These are phyloP conservation scores for Tetramorium simillimum DNA, from an alignment of 1,140 invertebrate genomes.

Conservation along the genomic window DNA sequence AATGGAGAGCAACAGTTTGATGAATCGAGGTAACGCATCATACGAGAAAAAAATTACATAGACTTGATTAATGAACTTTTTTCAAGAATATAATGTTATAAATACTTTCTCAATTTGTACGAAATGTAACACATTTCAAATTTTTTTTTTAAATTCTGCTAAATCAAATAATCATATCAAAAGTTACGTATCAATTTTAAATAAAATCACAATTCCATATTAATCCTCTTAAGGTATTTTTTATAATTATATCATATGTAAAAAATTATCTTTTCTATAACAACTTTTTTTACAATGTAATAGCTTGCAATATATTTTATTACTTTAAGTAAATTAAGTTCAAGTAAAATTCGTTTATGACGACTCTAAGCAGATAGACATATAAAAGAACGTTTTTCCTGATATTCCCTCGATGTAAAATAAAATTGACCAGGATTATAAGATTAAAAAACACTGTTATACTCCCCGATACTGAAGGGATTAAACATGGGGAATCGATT, in stretches of 20 bases:
- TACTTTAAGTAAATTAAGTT: not conserved
- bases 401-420: not conserved
- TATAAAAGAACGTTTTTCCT: not conserved
- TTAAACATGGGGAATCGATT: constrained; percentile 20
- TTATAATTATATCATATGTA: not conserved
- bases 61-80: not conserved
- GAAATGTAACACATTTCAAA: not conserved
- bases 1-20: not conserved
- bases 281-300: not conserved
- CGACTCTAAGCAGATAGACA: not conserved
- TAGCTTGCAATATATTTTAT: not conserved
- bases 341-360: not conserved
- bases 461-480: not conserved
- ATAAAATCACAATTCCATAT: not conserved
- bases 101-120: not conserved
- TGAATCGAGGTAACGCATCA: not conserved
- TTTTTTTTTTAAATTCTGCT: not conserved
- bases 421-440: not conserved
- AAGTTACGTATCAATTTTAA: not conserved
- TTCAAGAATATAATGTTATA: not conserved
- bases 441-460: not conserved
- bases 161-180: not conserved
- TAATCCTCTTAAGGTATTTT: not conserved
- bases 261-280: not conserved
- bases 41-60: not conserved